Evolutionary conservation across 1,140 invertebrate species (phyloP).

Genomic region (Ridgeia piscesae): DNA sequence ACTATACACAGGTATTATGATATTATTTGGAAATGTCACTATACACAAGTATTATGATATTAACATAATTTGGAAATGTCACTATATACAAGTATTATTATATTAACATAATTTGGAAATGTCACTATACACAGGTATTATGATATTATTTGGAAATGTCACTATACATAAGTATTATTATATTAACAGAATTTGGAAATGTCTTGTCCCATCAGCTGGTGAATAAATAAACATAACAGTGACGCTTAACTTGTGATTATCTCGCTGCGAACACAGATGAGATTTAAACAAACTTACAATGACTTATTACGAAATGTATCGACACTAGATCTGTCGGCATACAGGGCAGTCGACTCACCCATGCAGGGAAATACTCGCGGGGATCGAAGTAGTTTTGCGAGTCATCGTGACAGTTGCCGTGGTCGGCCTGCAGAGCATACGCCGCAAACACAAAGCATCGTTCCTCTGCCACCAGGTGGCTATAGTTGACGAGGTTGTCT

Average conservation of each 20-base stretch:
- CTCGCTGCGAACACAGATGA: neutral
- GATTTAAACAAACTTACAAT: neutral
- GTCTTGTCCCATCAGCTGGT: too few relatives aligned
- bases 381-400: constrained; percentile 64
- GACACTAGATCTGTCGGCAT: neutral
- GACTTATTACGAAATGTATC: neutral
- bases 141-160: too few relatives aligned
- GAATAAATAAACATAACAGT: neutral
- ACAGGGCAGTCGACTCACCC: constrained; percentile 52
- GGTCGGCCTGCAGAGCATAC: constrained; percentile 86
- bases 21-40: too few relatives aligned
- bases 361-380: constrained; percentile 76
- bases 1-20: too few relatives aligned
- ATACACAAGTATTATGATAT: too few relatives aligned
- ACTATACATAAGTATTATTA: too few relatives aligned
- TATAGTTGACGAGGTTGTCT: constrained; percentile 73
- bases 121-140: too few relatives aligned
- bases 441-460: constrained; percentile 79
- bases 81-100: too few relatives aligned
- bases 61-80: too few relatives aligned
- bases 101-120: too few relatives aligned
- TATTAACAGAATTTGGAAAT: too few relatives aligned
- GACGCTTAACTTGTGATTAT: neutral
- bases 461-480: constrained; percentile 64
- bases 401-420: constrained; percentile 69